Percentiles rank a stretch among this genome's conserved stretches.
Conservation (phyloP, 2,888 invertebrate species). For the Synergus gifuensis region DNA sequence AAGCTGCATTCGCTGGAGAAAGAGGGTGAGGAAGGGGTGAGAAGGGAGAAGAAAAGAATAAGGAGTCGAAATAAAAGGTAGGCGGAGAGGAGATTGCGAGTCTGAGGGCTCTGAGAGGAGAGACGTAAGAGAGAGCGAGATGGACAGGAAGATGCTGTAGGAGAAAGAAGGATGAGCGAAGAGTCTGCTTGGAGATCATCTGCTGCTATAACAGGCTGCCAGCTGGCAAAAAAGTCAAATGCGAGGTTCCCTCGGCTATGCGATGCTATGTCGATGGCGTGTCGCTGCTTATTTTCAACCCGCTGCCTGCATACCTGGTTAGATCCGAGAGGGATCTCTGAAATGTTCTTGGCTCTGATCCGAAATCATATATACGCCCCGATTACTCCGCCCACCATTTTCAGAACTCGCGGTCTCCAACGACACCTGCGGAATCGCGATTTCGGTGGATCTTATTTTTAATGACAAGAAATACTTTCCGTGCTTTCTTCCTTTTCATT, state of each 20-base stretch:
- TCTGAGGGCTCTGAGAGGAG: constrained; percentile 48
- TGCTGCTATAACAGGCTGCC: constrained; percentile 76
- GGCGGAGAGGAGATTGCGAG: constrained; percentile 49
- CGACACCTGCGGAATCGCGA: constrained; percentile 17
- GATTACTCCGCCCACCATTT: constrained; percentile 42
- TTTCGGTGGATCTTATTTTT: background rate
- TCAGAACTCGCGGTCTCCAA: constrained; percentile 7
- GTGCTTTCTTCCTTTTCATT: background rate
- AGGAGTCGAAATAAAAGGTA: constrained; percentile 67
- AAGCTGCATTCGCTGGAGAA: constrained; percentile 9
- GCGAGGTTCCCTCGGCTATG: constrained; percentile 70
- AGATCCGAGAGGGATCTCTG: constrained; percentile 70
- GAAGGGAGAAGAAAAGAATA: constrained; percentile 58
- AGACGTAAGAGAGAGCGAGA: constrained; percentile 46
- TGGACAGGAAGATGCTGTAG: constrained; percentile 49
- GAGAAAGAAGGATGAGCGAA: constrained; percentile 51
- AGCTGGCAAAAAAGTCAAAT: constrained; percentile 77
- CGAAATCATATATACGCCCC: constrained; percentile 68
- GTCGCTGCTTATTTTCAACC: constrained; percentile 76
- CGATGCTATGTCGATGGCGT: constrained; percentile 76
- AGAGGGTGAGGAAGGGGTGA: constrained; percentile 50
- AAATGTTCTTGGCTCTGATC: constrained; percentile 73
- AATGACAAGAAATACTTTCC: background rate
- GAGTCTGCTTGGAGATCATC: constrained; percentile 72
- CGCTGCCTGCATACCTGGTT: constrained; percentile 75